These are phyloP conservation scores for Rhinoderma darwinii DNA, from an alignment of 2,113 vertebrate genomes.

Conservation along the genomic window DNA sequence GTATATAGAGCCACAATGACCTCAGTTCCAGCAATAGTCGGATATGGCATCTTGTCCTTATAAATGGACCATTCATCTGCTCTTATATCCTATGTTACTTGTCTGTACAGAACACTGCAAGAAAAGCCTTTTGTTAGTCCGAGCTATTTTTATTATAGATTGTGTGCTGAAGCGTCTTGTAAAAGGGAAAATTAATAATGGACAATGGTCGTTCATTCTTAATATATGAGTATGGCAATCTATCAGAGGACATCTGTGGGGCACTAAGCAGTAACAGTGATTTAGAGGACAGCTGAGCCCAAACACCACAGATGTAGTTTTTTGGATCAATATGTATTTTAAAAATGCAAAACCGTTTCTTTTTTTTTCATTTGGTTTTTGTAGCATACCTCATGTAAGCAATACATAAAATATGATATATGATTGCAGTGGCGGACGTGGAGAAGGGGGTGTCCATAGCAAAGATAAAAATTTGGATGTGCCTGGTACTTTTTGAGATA, in stretches of 20 bases:
- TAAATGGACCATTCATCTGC: constrained; percentile 23
- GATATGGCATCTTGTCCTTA: constrained; percentile 8
- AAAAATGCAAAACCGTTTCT: too few species aligned
- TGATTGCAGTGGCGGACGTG: too few species aligned
- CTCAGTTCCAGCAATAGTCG: constrained; percentile 19
- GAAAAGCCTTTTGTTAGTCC: constrained; percentile 26
- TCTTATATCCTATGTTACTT: neutral
- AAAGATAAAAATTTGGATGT: too few species aligned
- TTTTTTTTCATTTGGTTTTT: too few species aligned
- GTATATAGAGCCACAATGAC: neutral
- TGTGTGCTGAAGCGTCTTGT: neutral
- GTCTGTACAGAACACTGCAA: neutral
- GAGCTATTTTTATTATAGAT: constrained; percentile 10
- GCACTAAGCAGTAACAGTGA: neutral
- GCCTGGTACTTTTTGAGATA: too few species aligned
- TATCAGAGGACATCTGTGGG: constrained; percentile 4
- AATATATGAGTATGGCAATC: constrained; percentile 6
- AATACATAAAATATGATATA: too few species aligned
- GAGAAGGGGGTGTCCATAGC: too few species aligned
- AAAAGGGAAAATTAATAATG: constrained; percentile 5
- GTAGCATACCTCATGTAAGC: too few species aligned
- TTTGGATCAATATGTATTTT: neutral
- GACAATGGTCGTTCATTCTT: constrained; percentile 19
- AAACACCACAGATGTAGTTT: neutral
- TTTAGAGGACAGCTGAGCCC: neutral